phyloP scores from a whole-genome alignment of 2,113 vertebrate genomes.

The Tapirus terrestris region DNA sequence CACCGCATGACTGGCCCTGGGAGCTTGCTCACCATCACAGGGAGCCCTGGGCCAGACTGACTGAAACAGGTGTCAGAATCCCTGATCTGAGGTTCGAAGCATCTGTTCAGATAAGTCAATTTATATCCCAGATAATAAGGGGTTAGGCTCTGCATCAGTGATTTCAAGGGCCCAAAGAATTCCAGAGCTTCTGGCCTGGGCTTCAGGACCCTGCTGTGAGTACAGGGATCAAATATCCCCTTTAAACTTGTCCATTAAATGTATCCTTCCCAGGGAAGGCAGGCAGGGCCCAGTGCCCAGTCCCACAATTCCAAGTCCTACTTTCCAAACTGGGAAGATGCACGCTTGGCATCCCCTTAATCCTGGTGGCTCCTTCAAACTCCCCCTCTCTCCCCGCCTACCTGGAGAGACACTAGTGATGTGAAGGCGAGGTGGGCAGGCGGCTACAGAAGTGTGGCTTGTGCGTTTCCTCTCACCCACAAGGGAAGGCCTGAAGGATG shows the following conservation, averaged over 20 bases:
- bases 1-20: background rate
- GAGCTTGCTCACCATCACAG: background rate
- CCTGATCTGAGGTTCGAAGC: background rate
- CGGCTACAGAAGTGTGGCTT: background rate
- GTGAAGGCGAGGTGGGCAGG: background rate
- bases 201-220: background rate
- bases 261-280: background rate
- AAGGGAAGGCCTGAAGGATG: background rate
- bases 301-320: background rate
- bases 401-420: background rate
- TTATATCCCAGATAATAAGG: background rate
- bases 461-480: background rate
- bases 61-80: background rate
- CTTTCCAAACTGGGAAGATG: background rate
- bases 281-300: background rate
- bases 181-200: background rate
- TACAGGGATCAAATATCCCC: background rate
- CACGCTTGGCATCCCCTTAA: background rate
- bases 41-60: background rate
- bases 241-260: background rate
- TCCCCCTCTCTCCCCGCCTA: no score
- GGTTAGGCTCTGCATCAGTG: background rate
- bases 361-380: background rate
- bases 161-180: background rate
- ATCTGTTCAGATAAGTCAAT: conserved; percentile 9